These are phyloP conservation scores for Eupithecia inturbata DNA, from an alignment of 2,888 invertebrate species.

Conservation along the genomic window DNA sequence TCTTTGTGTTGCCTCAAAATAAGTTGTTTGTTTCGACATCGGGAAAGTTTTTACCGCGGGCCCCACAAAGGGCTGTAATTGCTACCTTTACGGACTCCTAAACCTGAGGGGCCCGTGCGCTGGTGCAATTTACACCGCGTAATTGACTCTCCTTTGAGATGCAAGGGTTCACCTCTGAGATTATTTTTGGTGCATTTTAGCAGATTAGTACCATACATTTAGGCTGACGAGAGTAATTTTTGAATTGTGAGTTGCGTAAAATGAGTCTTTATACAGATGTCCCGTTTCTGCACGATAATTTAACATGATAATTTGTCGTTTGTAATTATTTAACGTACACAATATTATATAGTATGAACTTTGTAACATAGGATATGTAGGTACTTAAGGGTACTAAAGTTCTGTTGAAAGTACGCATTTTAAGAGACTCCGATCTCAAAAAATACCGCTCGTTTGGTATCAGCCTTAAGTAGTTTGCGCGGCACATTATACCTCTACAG, in stretches of 20 bases:
- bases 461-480: neutral
- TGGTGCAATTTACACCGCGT: conserved; percentile 6
- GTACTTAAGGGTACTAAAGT: no score
- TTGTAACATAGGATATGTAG: no score
- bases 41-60: conserved; percentile 56
- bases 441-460: neutral
- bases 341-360: no score
- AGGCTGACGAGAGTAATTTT: neutral
- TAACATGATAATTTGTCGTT: no score
- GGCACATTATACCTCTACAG: neutral
- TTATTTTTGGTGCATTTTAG: neutral
- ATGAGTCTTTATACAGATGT: neutral
- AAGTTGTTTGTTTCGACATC: conserved; percentile 76
- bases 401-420: neutral
- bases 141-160: neutral
- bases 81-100: conserved; percentile 28
- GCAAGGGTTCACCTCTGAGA: neutral
- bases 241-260: no score
- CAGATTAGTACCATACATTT: neutral
- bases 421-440: neutral
- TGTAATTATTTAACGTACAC: no score
- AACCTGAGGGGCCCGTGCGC: conserved; percentile 3
- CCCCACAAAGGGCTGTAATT: conserved; percentile 63
- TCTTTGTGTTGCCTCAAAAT: conserved; percentile 74
- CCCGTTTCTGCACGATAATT: no score